Conservation (phyloP, 2,888 invertebrate species). For the Nemoura dubitans region DNA sequence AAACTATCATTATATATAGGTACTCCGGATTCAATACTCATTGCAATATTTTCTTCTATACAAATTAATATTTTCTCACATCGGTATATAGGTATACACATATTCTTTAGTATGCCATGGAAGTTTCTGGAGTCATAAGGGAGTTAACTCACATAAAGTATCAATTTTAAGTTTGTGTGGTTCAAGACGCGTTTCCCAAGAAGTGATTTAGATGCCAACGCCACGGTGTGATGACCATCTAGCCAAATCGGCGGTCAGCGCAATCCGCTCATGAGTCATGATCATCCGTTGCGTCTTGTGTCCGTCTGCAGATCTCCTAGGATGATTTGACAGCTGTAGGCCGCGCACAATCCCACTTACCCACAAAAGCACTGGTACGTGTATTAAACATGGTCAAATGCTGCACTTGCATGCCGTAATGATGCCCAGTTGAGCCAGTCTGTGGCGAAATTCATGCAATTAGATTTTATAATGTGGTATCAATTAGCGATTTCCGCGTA, state of each 20-base stretch:
- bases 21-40: no score
- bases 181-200: no score
- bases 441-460: neutral
- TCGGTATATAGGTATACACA: no score
- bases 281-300: neutral
- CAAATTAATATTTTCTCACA: no score
- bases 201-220: neutral
- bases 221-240: neutral
- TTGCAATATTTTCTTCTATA: no score
- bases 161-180: no score
- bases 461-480: neutral
- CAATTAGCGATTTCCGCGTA: neutral
- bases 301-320: neutral
- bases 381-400: neutral
- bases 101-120: no score
- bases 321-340: slow-evolving; percentile 7
- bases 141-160: no score
- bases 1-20: no score
- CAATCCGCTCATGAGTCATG: neutral
- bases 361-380: neutral
- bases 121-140: no score
- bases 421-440: neutral
- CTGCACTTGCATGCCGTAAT: neutral
- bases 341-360: neutral
- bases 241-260: neutral